These are phyloP conservation scores for Drosophila koepferae DNA, from an alignment of 2,888 invertebrate genomes.

Conservation along the genomic window DNA sequence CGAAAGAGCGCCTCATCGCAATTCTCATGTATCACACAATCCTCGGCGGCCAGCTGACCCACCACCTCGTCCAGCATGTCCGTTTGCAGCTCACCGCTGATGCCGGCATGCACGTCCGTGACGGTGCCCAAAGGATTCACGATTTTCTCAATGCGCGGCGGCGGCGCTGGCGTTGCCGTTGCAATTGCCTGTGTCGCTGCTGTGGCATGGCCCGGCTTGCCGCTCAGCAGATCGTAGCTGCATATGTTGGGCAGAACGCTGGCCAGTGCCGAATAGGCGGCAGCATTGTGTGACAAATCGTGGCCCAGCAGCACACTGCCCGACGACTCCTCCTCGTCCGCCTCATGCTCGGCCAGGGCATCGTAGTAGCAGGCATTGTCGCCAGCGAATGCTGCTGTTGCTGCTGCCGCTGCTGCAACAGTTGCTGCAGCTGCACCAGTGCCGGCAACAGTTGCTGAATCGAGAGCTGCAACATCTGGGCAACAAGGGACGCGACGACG, in stretches of 20 bases:
- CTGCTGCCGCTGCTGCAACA: conserved; percentile 4
- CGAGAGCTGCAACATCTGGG: conserved; percentile 24
- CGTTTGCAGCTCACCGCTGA: conserved; percentile 75
- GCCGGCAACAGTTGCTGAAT: conserved; percentile 21
- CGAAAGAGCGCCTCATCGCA: conserved; percentile 90
- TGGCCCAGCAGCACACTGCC: background rate
- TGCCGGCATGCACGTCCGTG: conserved; percentile 84
- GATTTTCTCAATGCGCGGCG: conserved; percentile 85
- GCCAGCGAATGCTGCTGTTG: conserved; percentile 7
- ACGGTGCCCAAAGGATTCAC: conserved; percentile 92
- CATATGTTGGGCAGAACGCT: conserved; percentile 77
- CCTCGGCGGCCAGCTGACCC: conserved; percentile 80
- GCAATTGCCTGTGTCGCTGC: conserved; percentile 48
- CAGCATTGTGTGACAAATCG: conserved; percentile 12
- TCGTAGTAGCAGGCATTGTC: conserved; percentile 81
- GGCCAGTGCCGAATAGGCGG: conserved; percentile 64
- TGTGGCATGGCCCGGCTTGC: conserved; percentile 16
- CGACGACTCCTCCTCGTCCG: conserved; percentile 47
- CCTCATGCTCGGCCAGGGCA: conserved; percentile 78
- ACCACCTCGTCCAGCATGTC: conserved; percentile 83
- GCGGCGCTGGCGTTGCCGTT: conserved; percentile 33
- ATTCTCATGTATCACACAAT: conserved; percentile 86
- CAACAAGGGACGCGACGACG: conserved; percentile 24
- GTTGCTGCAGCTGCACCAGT: conserved; percentile 6
- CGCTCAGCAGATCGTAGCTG: conserved; percentile 61